phyloP scores from a whole-genome alignment of 2,888 invertebrate genomes.

The Hypsopygia costalis region DNA sequence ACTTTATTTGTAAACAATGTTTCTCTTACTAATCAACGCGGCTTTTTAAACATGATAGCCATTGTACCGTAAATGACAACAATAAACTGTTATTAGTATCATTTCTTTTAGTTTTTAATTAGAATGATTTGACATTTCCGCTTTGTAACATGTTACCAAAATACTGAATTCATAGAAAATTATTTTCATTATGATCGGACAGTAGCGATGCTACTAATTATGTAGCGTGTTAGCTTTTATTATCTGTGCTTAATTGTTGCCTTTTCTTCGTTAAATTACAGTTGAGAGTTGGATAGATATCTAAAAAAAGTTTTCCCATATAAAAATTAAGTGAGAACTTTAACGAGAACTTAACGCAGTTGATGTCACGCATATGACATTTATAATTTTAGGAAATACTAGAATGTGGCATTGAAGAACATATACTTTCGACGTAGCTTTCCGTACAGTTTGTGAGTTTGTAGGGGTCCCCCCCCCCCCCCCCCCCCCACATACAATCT shows the following conservation, averaged over 20 bases:
- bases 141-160: constrained; percentile 32
- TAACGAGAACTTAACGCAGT: too few species aligned
- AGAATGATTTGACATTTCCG: constrained; percentile 60
- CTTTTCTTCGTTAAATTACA: constrained; percentile 12
- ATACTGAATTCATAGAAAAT: constrained; percentile 29
- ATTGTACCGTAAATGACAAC: constrained; percentile 51
- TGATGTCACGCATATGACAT: too few species aligned
- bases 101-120: constrained; percentile 44
- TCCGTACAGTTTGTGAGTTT: too few species aligned
- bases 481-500: too few species aligned
- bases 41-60: constrained; percentile 24
- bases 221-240: constrained; percentile 21
- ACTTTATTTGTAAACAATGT: too few species aligned
- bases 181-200: constrained; percentile 19
- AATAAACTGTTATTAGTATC: constrained; percentile 47
- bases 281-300: constrained; percentile 1
- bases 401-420: too few species aligned
- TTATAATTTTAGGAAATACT: too few species aligned
- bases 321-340: background rate
- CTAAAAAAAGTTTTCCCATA: constrained; percentile 5
- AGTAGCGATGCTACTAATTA: constrained; percentile 26
- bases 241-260: constrained; percentile 21
- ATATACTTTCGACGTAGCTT: too few species aligned
- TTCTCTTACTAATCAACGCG: constrained; percentile 11
- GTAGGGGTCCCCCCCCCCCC: too few species aligned